Conservation (phyloP, 2,888 invertebrate genomes). For the Cephus pulcher region DNA sequence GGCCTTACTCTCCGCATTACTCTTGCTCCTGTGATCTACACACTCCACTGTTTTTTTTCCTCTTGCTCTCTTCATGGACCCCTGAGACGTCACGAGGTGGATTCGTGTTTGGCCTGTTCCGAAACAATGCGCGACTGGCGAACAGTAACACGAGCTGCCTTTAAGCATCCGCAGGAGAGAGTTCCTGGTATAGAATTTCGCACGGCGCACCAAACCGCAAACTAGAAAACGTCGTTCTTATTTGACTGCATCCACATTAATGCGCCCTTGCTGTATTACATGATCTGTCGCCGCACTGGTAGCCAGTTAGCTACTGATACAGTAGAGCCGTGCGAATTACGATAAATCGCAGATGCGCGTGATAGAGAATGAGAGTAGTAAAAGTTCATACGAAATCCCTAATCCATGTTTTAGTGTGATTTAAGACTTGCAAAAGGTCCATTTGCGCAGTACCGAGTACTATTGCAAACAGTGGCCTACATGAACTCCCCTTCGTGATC, state of each 20-base stretch:
- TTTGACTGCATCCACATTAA: background rate
- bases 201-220: conserved; percentile 17
- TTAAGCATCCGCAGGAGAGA: conserved; percentile 8
- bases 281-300: background rate
- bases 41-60: background rate
- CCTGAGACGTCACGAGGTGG: background rate
- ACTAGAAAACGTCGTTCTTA: conserved; percentile 13
- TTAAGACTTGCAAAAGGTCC: background rate
- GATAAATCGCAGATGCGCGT: background rate
- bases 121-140: conserved; percentile 6
- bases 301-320: background rate
- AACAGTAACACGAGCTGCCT: conserved; percentile 2
- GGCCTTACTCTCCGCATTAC: background rate
- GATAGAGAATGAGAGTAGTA: background rate
- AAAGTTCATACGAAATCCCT: background rate
- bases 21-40: background rate
- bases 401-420: background rate
- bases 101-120: background rate
- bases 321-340: background rate
- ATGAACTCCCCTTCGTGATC: background rate
- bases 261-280: background rate
- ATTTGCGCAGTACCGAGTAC: background rate
- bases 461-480: background rate
- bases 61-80: background rate
- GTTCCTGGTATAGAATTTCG: conserved; percentile 22